A percentile compares a stretch with the other conserved stretches of the same genome.
These are phyloP conservation scores for Drosophila ananassae DNA, from an alignment of 1,140 invertebrate genomes.

Conservation along the genomic window DNA sequence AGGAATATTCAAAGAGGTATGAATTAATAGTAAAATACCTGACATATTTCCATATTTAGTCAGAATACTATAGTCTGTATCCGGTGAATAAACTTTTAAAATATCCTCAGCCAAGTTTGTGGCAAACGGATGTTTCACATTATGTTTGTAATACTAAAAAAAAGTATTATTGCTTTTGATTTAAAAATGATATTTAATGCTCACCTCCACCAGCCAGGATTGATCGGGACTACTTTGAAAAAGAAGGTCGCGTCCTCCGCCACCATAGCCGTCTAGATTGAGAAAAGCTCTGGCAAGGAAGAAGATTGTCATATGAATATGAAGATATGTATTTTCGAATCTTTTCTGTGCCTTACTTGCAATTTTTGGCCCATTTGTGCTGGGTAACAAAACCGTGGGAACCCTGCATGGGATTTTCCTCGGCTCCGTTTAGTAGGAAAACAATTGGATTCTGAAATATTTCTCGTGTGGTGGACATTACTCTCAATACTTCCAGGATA, in stretches of 20 bases:
- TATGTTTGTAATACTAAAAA: constrained; percentile 90
- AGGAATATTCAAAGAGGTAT: background rate
- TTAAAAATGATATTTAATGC: background rate
- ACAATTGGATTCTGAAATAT: constrained; percentile 85
- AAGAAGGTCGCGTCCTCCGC: constrained; percentile 96
- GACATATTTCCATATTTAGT: background rate
- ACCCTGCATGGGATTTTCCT: constrained; percentile 95
- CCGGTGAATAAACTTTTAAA: constrained; percentile 96
- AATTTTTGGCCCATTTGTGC: constrained; percentile 93
- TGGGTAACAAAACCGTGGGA: constrained; percentile 98
- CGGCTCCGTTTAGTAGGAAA: constrained; percentile 96
- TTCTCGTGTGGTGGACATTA: constrained; percentile 87
- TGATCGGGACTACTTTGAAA: constrained; percentile 97
- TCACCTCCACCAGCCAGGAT: constrained; percentile 92
- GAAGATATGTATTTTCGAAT: background rate
- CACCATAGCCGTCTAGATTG: constrained; percentile 95
- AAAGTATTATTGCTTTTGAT: background rate
- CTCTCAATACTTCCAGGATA: constrained; percentile 94
- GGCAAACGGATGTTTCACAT: constrained; percentile 94
- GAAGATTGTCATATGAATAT: background rate
- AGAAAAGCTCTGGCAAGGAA: constrained; percentile 89
- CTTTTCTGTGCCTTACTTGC: constrained; percentile 61
- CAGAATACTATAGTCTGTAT: constrained; percentile 91
- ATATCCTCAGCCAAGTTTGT: constrained; percentile 96
- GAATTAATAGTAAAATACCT: background rate